These are phyloP conservation scores for Bruchidius siliquastri DNA, from an alignment of 2,888 invertebrate species.

Conservation along the genomic window DNA sequence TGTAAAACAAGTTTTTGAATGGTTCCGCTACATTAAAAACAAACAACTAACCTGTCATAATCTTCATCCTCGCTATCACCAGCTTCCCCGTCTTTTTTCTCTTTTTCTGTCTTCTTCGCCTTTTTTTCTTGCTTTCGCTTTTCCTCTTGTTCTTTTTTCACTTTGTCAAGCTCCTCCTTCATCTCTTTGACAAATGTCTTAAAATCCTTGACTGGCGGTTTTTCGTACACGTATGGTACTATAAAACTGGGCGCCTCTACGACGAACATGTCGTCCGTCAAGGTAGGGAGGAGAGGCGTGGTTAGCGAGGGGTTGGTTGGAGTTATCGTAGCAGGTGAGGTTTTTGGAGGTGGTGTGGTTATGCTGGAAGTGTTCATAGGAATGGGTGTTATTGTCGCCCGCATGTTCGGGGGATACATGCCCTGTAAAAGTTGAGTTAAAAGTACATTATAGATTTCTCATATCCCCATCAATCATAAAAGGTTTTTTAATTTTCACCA, in stretches of 20 bases:
- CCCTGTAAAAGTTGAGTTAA: conserved; percentile 41
- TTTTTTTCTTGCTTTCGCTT: conserved; percentile 41
- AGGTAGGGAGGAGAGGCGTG: conserved; percentile 69
- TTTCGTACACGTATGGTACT: conserved; percentile 90
- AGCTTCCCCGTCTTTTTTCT: conserved; percentile 48
- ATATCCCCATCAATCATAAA: too few relatives aligned
- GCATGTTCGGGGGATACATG: conserved; percentile 60
- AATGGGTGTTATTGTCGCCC: conserved; percentile 55
- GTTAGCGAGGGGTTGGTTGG: conserved; percentile 35
- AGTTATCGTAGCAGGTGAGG: conserved; percentile 42
- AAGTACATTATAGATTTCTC: too few relatives aligned
- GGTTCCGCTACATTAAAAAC: conserved; percentile 25
- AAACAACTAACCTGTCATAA: conserved; percentile 38
- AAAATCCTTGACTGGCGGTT: conserved; percentile 75
- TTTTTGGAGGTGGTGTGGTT: conserved; percentile 33
- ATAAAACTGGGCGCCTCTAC: conserved; percentile 91
- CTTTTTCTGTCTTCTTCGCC: conserved; percentile 46
- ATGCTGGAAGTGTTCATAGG: conserved; percentile 42
- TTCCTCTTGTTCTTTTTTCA: conserved; percentile 35
- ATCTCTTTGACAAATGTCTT: conserved; percentile 65
- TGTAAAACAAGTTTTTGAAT: too few relatives aligned
- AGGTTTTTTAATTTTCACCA: too few relatives aligned
- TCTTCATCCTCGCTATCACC: conserved; percentile 42
- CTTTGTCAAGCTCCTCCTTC: conserved; percentile 39
- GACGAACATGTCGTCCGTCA: conserved; percentile 90